Percentiles rank a stretch among this genome's conserved stretches.
Evolutionary conservation across 1,140 invertebrate genomes (phyloP).

Genomic region (Pseudomyrmex sp.): DNA sequence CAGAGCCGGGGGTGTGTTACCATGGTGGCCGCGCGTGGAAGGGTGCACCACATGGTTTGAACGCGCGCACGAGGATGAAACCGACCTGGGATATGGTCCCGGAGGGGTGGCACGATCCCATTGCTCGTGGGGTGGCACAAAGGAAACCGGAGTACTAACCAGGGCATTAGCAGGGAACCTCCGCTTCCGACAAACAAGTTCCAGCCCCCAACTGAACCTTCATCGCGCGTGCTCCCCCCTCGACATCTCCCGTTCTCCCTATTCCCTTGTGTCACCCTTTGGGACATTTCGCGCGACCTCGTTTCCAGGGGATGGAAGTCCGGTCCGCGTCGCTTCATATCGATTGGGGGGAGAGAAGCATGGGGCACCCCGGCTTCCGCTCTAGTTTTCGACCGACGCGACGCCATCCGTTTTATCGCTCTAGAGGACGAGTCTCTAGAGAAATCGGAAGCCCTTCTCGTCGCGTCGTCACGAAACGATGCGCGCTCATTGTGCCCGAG

Average conservation of each 20-base stretch:
- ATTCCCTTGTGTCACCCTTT: slow-evolving; percentile 37
- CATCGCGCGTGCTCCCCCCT: slow-evolving; percentile 46
- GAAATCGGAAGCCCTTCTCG: slow-evolving; percentile 18
- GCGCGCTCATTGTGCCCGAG: not conserved
- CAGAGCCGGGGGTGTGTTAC: slow-evolving; percentile 67
- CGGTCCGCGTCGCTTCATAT: slow-evolving; percentile 51
- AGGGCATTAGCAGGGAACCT: slow-evolving; percentile 75
- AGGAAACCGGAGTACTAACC: slow-evolving; percentile 77
- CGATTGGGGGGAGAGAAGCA: slow-evolving; percentile 45
- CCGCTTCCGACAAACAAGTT: slow-evolving; percentile 72
- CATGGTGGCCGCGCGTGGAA: slow-evolving; percentile 53
- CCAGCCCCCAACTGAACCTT: slow-evolving; percentile 56
- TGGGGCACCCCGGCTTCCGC: slow-evolving; percentile 1
- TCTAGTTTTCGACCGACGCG: slow-evolving; percentile 37
- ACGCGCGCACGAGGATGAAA: slow-evolving; percentile 55
- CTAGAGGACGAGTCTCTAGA: slow-evolving; percentile 14
- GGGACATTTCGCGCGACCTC: slow-evolving; percentile 53
- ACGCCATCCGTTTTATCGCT: not conserved
- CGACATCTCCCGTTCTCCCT: slow-evolving; percentile 45
- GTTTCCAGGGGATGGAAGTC: slow-evolving; percentile 58
- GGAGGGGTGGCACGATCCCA: slow-evolving; percentile 42
- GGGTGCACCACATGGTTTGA: slow-evolving; percentile 56
- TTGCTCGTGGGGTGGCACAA: slow-evolving; percentile 70
- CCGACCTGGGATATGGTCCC: slow-evolving; percentile 50
- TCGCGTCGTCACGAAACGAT: not conserved